Evolutionary conservation across 2,888 invertebrate species (phyloP), one percentile per base, ranked within the genome.

Genomic region (Linnaemya vulpina): DNA sequence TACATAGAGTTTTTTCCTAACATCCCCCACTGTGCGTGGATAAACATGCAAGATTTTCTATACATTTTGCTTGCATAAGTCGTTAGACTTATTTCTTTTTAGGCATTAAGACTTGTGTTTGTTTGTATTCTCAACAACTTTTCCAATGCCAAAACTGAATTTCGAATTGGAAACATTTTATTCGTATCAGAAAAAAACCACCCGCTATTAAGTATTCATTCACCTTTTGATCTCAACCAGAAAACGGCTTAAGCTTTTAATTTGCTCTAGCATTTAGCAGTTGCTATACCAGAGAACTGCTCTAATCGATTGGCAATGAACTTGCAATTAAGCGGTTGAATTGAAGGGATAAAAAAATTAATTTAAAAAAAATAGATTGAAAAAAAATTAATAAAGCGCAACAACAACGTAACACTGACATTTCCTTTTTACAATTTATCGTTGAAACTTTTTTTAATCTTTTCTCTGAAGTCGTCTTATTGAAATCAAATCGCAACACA

Each of bases 381-480:
- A 3, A 17, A 46, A 65, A 43, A 22, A 20, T n/a, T n/a, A n/a
- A n/a, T 15, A 63, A n/a, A 65, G 0, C 3, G 40, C 13, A 63
- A 60, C 13, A 43, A 38, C 46, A 76, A 25, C 13, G 7, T n/a
- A 62, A 65, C 75, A 65, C 76, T 70, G 58, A 70, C 63, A 70
- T 62, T 82, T 82, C 76, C 82, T 82, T 82, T 65, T n/a, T 15
- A 20, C 38, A 63, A 40, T 58, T 76, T 82, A 76, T 82, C 82
- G 76, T 68, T 70, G 3, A 4, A 10, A 71, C 20, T 49, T 63
- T 30, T 76, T 35, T 76, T 65, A 76, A 82, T 82, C 75, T 63
- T 68, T 70, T 46, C 38, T 53, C 8, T 38, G 51, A 67, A 81
- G n/a, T 68, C 53, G n/a, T 68, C 53, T 40, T 51, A 38, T 62